Conservation (phyloP, 2,113 vertebrate species). For the Syrmaticus mikado region DNA sequence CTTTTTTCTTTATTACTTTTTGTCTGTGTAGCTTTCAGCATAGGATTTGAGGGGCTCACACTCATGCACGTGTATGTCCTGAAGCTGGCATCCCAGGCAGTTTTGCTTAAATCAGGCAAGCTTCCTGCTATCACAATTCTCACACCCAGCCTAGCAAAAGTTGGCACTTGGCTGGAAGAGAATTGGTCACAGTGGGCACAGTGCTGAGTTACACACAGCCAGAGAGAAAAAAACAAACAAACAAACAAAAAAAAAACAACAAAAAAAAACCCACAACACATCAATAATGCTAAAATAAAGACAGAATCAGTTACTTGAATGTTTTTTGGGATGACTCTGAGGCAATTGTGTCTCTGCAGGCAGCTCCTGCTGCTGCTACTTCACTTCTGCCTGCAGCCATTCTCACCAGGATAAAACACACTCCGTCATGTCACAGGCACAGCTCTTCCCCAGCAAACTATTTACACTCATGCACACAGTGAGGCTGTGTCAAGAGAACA, state of each 20-base stretch:
- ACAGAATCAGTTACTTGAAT: background rate
- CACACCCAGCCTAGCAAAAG: background rate
- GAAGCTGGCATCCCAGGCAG: background rate
- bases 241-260: background rate
- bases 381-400: background rate
- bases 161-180: background rate
- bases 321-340: background rate
- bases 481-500: background rate
- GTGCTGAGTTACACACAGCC: background rate
- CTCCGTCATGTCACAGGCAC: background rate
- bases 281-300: background rate
- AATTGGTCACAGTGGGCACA: background rate
- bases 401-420: background rate
- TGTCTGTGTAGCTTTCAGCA: background rate
- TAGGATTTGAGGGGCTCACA: background rate
- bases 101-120: background rate
- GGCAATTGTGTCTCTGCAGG: background rate
- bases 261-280: background rate
- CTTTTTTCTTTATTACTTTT: background rate
- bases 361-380: background rate
- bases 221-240: background rate
- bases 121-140: background rate
- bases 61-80: accelerated
- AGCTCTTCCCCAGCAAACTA: background rate
- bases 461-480: background rate